phyloP scores from a whole-genome alignment of 2,113 vertebrate genomes.

The Pipra filicauda region DNA sequence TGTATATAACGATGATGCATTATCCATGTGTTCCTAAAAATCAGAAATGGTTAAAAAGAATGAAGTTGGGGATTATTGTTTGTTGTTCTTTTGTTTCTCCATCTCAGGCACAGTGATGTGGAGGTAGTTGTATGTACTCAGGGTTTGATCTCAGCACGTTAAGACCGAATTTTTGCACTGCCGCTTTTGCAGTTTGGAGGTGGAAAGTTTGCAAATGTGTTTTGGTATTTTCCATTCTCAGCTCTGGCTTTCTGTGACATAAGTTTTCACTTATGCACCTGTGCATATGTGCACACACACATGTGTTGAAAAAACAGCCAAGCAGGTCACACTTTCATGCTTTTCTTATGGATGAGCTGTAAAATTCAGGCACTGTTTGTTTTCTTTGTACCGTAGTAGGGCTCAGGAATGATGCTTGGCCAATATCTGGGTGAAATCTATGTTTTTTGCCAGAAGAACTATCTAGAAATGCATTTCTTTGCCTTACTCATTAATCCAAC shows the following conservation, averaged over 20 bases:
- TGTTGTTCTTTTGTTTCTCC: not conserved
- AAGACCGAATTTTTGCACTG: not conserved
- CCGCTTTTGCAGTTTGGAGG: not conserved
- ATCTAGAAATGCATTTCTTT: not conserved
- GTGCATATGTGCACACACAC: not conserved
- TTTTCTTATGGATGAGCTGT: not conserved
- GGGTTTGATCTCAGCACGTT: not conserved
- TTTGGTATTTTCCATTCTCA: not conserved
- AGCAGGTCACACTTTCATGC: not conserved
- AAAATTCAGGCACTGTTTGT: not conserved
- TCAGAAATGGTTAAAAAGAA: not conserved
- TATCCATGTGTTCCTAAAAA: not conserved
- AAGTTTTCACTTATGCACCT: not conserved
- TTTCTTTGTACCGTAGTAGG: not conserved
- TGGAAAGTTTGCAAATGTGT: not conserved
- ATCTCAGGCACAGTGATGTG: accelerated
- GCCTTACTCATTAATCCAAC: not conserved
- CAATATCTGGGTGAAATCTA: not conserved
- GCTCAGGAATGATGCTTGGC: not conserved
- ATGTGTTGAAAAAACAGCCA: not conserved
- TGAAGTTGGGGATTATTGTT: not conserved
- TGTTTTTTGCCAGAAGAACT: not conserved
- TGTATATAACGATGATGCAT: not conserved
- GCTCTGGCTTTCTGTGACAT: not conserved
- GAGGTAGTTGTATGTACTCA: not conserved